These are phyloP conservation scores for Ganaspis sp. DNA, from an alignment of 1,140 invertebrate species.

Conservation along the genomic window DNA sequence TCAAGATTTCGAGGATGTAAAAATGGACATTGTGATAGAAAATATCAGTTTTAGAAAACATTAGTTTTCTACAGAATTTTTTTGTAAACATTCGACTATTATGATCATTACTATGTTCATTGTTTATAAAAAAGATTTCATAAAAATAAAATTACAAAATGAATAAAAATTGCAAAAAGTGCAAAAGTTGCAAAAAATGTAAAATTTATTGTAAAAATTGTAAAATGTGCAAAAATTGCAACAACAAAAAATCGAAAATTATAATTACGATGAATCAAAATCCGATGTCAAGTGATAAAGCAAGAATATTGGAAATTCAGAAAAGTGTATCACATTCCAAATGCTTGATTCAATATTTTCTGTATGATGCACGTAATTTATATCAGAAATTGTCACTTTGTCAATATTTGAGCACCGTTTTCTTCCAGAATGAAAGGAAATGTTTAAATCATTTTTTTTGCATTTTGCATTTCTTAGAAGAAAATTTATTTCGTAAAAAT, in stretches of 20 bases:
- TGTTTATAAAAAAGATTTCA: neutral
- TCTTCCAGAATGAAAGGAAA: neutral
- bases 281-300: neutral
- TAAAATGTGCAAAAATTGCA: no score
- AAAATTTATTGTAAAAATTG: neutral
- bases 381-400: neutral
- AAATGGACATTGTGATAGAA: no score
- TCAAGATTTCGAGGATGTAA: conserved; percentile 4
- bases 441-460: no score
- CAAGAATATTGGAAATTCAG: conserved; percentile 3
- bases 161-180: no score
- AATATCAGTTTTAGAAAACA: no score
- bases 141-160: neutral
- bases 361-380: neutral
- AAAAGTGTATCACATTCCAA: neutral
- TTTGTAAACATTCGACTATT: no score
- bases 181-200: no score
- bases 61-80: no score
- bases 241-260: neutral
- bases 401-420: no score
- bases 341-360: neutral
- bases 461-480: no score
- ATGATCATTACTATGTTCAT: no score
- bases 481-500: no score
- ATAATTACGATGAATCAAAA: neutral